Conservation (phyloP, 2,888 invertebrate species). For the Aricia artaxerxes region DNA sequence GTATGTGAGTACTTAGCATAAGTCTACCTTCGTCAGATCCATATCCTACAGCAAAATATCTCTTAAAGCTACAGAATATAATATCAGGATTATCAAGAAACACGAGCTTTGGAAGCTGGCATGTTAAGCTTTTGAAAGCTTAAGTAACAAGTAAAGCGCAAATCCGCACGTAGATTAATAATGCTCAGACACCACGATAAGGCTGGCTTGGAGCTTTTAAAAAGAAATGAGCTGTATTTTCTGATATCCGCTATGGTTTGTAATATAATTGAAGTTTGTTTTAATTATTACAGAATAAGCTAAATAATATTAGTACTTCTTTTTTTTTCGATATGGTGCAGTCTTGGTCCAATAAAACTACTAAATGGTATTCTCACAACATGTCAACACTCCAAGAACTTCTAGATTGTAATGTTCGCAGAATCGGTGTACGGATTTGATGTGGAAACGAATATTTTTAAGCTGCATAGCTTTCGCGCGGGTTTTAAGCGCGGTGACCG, state of each 20-base stretch:
- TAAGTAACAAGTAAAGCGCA: slow-evolving; percentile 8
- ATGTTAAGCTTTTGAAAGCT: slow-evolving; percentile 21
- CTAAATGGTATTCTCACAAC: no score
- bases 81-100: slow-evolving; percentile 14
- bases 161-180: slow-evolving; percentile 22
- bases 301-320: no score
- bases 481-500: no score
- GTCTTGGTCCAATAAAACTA: no score
- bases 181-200: slow-evolving; percentile 1
- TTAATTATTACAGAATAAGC: no score
- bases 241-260: neutral
- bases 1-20: no score
- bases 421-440: no score
- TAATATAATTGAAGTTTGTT: neutral
- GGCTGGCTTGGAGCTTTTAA: slow-evolving; percentile 18
- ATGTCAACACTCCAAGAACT: no score
- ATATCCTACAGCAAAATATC: neutral
- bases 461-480: no score
- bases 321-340: no score
- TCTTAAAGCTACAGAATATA: slow-evolving; percentile 11
- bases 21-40: neutral
- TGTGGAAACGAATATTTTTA: no score
- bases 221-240: neutral
- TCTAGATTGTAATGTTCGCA: no score
- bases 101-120: slow-evolving; percentile 17